Evolutionary conservation across 1,140 invertebrate species (phyloP).

Genomic region (Carposina sasakii): DNA sequence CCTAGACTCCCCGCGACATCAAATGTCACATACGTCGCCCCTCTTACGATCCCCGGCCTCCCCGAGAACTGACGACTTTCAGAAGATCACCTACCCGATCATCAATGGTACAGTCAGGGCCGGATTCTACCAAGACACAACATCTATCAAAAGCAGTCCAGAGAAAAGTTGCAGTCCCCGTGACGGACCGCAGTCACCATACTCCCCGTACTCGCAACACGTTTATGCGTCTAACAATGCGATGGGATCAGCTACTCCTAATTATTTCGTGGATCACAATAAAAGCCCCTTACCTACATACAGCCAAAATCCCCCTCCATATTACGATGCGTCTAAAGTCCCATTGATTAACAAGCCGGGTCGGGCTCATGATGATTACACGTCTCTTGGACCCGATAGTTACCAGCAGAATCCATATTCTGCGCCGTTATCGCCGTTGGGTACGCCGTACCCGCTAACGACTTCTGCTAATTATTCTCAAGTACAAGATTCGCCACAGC

Average conservation of each 20-base stretch:
- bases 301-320: slow-evolving; percentile 61
- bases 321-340: slow-evolving; percentile 72
- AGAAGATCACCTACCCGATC: slow-evolving; percentile 77
- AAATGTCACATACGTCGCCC: slow-evolving; percentile 78
- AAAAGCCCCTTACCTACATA: slow-evolving; percentile 64
- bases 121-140: slow-evolving; percentile 86
- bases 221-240: slow-evolving; percentile 74
- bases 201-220: slow-evolving; percentile 76
- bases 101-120: slow-evolving; percentile 82
- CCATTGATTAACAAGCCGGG: slow-evolving; percentile 46
- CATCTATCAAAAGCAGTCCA: slow-evolving; percentile 80
- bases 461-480: slow-evolving; percentile 50
- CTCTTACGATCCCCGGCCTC: slow-evolving; percentile 76
- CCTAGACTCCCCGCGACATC: slow-evolving; percentile 79
- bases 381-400: slow-evolving; percentile 45
- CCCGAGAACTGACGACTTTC: slow-evolving; percentile 73
- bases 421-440: slow-evolving; percentile 57
- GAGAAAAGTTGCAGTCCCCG: slow-evolving; percentile 81
- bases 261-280: slow-evolving; percentile 60
- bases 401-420: slow-evolving; percentile 68
- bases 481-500: slow-evolving; percentile 42
- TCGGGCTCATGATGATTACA: slow-evolving; percentile 50
- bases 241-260: slow-evolving; percentile 49
- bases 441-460: slow-evolving; percentile 44
- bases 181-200: slow-evolving; percentile 75